Percentiles rank a stretch among this genome's conserved stretches.
Evolutionary conservation across 2,797 vertebrate genomes (phyloP).

Genomic region (Falco cherrug): DNA sequence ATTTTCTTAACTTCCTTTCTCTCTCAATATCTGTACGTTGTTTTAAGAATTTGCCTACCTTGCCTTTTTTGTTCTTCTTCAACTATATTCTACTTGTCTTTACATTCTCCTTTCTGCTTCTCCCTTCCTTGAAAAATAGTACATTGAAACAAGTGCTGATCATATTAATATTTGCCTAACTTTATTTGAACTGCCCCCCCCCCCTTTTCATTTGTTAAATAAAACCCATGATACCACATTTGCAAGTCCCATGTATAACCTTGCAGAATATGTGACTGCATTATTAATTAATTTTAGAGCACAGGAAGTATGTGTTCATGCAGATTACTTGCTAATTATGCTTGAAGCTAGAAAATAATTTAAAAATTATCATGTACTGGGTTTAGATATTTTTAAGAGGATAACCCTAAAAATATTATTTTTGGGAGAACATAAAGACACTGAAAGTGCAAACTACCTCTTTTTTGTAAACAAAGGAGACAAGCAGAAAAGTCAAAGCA

Average conservation of each 20-base stretch:
- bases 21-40: background rate
- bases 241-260: background rate
- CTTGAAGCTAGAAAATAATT: conserved; percentile 16
- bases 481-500: background rate
- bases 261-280: conserved; percentile 10
- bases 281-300: background rate
- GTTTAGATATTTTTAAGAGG: background rate
- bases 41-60: background rate
- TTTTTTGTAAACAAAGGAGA: background rate
- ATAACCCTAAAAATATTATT: background rate
- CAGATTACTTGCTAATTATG: conserved; percentile 48
- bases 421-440: background rate
- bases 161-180: background rate
- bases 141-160: background rate
- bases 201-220: background rate
- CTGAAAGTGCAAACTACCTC: background rate
- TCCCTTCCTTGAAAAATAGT: background rate
- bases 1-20: background rate
- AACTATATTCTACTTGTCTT: background rate
- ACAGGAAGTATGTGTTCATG: conserved; percentile 21
- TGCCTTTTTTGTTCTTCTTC: background rate
- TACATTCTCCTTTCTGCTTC: background rate
- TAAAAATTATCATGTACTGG: background rate
- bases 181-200: background rate
- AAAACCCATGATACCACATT: background rate